phyloP scores from a whole-genome alignment of 2,113 vertebrate genomes.

The Pterocles gutturalis region DNA sequence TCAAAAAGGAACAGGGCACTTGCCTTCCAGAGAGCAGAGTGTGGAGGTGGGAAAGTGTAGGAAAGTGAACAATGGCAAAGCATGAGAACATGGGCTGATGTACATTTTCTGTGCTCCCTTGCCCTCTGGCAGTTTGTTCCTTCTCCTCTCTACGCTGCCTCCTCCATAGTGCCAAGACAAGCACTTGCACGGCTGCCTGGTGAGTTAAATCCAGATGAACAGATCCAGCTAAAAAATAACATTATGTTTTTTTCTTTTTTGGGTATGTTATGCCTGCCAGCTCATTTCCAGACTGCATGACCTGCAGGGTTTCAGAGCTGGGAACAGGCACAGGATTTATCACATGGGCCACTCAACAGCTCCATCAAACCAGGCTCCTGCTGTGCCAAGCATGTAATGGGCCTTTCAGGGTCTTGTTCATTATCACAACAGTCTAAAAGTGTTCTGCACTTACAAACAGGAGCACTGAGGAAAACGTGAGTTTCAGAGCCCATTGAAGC shows the following conservation, averaged over 20 bases:
- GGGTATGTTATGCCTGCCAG: not conserved
- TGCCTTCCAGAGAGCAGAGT: not conserved
- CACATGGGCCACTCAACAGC: not conserved
- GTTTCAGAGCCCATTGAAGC: not conserved
- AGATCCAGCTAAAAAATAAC: not conserved
- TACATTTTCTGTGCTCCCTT: not conserved
- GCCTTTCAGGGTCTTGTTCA: not conserved
- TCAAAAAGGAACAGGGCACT: not conserved
- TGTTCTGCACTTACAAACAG: not conserved
- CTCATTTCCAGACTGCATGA: not conserved
- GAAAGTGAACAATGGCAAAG: not conserved
- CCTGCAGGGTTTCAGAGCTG: not conserved
- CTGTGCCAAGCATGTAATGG: not conserved
- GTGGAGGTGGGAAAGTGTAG: not conserved
- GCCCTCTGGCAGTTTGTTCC: not conserved
- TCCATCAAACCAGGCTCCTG: not conserved
- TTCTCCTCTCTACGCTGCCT: not conserved
- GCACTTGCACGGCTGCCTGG: not conserved
- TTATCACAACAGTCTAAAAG: not conserved
- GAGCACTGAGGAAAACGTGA: not conserved
- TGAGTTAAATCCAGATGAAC: conserved; percentile 24
- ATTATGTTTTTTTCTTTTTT: not conserved
- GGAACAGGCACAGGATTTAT: not conserved
- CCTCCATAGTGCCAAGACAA: not conserved
- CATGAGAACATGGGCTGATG: not conserved